phyloP scores from a whole-genome alignment of 2,113 vertebrate genomes.

The Carollia perspicillata region DNA sequence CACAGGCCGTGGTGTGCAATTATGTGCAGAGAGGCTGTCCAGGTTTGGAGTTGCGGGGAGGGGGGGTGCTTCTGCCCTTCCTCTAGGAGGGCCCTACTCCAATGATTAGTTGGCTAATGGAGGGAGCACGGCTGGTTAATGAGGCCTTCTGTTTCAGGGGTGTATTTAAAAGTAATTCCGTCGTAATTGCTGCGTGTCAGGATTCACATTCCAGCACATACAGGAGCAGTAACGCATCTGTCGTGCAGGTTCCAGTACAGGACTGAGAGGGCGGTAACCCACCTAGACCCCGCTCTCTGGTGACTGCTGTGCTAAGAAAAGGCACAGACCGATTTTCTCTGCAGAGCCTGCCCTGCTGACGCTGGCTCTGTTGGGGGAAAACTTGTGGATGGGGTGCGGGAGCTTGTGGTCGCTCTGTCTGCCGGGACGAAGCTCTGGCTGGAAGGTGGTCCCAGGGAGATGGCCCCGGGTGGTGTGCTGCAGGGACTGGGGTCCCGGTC shows the following conservation, averaged over 20 bases:
- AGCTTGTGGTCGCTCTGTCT: background rate
- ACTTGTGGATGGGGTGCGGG: background rate
- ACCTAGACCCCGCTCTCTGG: background rate
- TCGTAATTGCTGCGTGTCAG: conserved; percentile 23
- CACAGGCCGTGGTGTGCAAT: background rate
- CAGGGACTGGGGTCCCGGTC: background rate
- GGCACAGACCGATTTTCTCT: background rate
- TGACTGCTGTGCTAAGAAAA: background rate
- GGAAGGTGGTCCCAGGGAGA: background rate
- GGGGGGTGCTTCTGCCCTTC: background rate
- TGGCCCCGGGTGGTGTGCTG: too few species aligned
- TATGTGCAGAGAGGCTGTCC: background rate
- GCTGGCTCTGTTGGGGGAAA: background rate
- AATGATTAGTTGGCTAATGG: conserved; percentile 35
- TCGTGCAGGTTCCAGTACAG: background rate
- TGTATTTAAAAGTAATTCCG: conserved; percentile 59
- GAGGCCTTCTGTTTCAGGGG: conserved; percentile 47
- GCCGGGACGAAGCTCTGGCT: background rate
- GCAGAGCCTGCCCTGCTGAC: background rate
- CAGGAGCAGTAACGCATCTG: conserved; percentile 17
- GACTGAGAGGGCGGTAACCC: background rate
- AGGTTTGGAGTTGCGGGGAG: background rate
- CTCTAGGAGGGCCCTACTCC: background rate
- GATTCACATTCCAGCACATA: conserved; percentile 26
- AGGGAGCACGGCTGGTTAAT: conserved; percentile 19